These are phyloP conservation scores for Columbina picui DNA, from an alignment of 2,113 vertebrate species.

Conservation along the genomic window DNA sequence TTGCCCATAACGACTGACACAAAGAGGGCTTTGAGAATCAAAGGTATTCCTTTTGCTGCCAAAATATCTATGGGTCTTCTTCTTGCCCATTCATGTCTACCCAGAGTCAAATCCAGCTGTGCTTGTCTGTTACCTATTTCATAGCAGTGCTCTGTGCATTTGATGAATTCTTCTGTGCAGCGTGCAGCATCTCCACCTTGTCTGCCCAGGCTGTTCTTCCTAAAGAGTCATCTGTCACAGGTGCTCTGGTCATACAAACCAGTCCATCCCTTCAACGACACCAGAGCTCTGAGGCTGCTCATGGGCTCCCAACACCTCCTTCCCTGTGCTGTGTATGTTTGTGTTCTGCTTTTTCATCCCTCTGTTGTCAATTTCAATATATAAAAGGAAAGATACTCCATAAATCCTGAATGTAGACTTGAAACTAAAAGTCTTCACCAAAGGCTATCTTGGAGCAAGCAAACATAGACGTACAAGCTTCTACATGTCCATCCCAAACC, in stretches of 20 bases:
- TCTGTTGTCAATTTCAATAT: neutral
- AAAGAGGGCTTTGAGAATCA: neutral
- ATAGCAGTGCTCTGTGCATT: neutral
- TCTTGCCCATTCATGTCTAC: neutral
- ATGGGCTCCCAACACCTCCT: neutral
- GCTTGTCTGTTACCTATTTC: neutral
- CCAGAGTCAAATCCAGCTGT: neutral
- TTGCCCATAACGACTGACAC: rapidly evolving
- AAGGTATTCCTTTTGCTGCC: neutral
- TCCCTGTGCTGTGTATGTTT: neutral
- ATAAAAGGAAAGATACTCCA: neutral
- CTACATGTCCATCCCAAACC: neutral
- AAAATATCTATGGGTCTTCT: neutral
- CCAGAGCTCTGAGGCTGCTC: neutral
- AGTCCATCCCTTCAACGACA: neutral
- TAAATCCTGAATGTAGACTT: neutral
- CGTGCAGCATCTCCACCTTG: neutral
- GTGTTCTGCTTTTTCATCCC: neutral
- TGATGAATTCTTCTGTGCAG: neutral
- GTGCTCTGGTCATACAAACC: neutral
- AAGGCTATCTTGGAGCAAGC: neutral
- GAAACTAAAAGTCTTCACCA: neutral
- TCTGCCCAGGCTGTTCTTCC: neutral
- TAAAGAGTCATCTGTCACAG: neutral
- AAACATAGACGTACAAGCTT: neutral